Percentiles rank a stretch among this genome's conserved stretches.
phyloP scores from a whole-genome alignment of 2,797 vertebrate species.

The Falco novaeseelandiae region DNA sequence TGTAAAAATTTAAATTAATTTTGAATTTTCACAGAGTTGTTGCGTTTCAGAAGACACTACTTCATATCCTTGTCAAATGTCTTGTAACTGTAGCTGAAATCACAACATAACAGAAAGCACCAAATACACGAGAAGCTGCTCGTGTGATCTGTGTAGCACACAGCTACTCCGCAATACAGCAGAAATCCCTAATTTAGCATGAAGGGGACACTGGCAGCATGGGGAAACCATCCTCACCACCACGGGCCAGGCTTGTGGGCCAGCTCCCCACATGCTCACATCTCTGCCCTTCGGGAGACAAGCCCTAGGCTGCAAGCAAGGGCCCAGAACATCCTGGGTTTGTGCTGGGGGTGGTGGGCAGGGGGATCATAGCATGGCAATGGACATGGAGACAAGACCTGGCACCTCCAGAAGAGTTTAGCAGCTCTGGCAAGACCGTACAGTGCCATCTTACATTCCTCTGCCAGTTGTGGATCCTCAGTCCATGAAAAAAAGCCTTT shows the following conservation, averaged over 20 bases:
- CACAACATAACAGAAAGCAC: neutral
- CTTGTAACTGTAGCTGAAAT: neutral
- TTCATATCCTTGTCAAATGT: neutral
- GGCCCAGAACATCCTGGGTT: neutral
- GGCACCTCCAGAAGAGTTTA: neutral
- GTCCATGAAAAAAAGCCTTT: neutral
- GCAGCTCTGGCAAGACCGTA: neutral
- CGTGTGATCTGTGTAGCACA: neutral
- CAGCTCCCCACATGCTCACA: neutral
- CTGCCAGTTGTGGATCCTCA: rapidly evolving
- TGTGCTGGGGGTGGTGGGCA: neutral
- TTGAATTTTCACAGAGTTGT: slow-evolving; percentile 11
- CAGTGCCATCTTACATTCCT: neutral
- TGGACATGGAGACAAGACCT: neutral
- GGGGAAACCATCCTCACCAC: neutral
- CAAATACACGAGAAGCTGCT: neutral
- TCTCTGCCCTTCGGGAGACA: neutral
- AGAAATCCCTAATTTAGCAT: neutral
- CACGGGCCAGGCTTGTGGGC: rapidly evolving
- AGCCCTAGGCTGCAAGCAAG: neutral
- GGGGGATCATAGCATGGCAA: rapidly evolving
- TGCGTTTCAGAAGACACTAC: neutral
- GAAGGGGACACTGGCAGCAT: neutral
- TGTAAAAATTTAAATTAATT: slow-evolving; percentile 2
- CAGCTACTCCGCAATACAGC: neutral